phyloP scores from a whole-genome alignment of 2,888 invertebrate genomes.

The Sinopyrophorus schimmeli region DNA sequence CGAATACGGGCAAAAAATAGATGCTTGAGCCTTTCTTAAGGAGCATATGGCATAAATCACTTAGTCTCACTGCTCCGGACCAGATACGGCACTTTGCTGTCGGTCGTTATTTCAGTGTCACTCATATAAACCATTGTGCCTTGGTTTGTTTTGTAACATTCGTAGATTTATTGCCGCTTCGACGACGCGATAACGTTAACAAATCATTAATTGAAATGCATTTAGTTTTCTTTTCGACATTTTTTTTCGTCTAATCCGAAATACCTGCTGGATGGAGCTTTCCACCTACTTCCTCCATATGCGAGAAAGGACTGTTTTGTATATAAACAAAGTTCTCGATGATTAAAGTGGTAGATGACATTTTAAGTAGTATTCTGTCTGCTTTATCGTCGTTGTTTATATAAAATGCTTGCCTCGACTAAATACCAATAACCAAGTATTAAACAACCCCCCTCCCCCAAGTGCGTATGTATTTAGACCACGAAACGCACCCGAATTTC shows the following conservation, averaged over 20 bases:
- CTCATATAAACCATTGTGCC: conserved; percentile 54
- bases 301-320: too few relatives aligned
- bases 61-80: conserved; percentile 41
- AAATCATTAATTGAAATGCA: conserved; percentile 31
- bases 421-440: too few relatives aligned
- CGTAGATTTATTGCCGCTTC: conserved; percentile 50
- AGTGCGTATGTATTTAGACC: too few relatives aligned
- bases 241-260: background rate
- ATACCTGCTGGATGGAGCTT: too few relatives aligned
- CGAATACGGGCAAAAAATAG: conserved; percentile 55
- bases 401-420: too few relatives aligned
- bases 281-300: too few relatives aligned
- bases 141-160: conserved; percentile 55
- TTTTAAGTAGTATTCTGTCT: too few relatives aligned
- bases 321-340: too few relatives aligned
- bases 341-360: too few relatives aligned
- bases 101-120: conserved; percentile 52
- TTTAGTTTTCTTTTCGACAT: conserved; percentile 1
- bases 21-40: conserved; percentile 56
- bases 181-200: conserved; percentile 27
- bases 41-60: conserved; percentile 56
- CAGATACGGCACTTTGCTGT: conserved; percentile 36
- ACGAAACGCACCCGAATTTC: too few relatives aligned
- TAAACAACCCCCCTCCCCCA: too few relatives aligned
- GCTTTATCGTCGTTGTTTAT: too few relatives aligned